phyloP scores from a whole-genome alignment of 2,888 invertebrate species.

The Tenthredo livida region DNA sequence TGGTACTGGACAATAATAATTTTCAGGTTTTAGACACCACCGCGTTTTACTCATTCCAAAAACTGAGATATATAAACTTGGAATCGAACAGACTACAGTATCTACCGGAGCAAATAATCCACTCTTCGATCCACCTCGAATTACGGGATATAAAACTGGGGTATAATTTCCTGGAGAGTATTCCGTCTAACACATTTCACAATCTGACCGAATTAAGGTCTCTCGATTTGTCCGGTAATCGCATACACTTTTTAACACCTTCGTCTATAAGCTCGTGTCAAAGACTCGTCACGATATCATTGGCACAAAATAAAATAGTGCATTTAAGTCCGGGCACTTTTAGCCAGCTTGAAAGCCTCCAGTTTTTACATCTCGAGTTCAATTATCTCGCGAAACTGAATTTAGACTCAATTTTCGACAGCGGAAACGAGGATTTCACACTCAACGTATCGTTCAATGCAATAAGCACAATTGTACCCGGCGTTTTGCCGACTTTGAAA shows the following conservation, averaged over 20 bases:
- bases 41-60: constrained; percentile 85
- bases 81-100: constrained; percentile 90
- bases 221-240: constrained; percentile 89
- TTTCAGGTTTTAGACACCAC: constrained; percentile 86
- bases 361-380: constrained; percentile 89
- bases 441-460: constrained; percentile 91
- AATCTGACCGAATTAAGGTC: constrained; percentile 87
- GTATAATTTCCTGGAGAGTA: constrained; percentile 87
- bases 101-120: constrained; percentile 85
- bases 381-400: constrained; percentile 86
- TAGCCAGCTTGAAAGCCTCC: constrained; percentile 86
- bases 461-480: constrained; percentile 81
- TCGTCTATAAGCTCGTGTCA: constrained; percentile 89
- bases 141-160: constrained; percentile 90
- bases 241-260: constrained; percentile 85
- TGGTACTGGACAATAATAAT: constrained; percentile 93
- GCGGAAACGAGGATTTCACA: constrained; percentile 81
- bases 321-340: constrained; percentile 88
- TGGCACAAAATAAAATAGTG: constrained; percentile 90
- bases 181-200: constrained; percentile 86
- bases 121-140: constrained; percentile 85
- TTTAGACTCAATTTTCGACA: constrained; percentile 71
- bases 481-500: constrained; percentile 79
- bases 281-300: constrained; percentile 89
- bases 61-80: constrained; percentile 90